Evolutionary conservation across 2,113 vertebrate species (phyloP).

Genomic region (Mungos mungo): DNA sequence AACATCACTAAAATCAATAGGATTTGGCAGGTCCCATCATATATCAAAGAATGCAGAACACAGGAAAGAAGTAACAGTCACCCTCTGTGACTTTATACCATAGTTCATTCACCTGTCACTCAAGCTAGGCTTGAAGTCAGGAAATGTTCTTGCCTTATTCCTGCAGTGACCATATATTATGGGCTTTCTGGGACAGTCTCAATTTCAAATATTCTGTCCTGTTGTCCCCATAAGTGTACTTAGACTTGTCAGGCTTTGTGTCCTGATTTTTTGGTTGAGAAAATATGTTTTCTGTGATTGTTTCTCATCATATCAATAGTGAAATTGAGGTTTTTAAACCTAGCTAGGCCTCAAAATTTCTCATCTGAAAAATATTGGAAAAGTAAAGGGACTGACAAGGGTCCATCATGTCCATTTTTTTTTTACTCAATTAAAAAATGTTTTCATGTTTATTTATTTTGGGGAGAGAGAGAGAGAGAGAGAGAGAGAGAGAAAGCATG

Average conservation of each 20-base stretch:
- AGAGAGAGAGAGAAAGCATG: too few relatives aligned
- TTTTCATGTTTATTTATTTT: too few relatives aligned
- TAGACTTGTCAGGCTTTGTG: not conserved
- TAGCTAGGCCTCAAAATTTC: not conserved
- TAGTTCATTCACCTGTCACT: conserved; percentile 67
- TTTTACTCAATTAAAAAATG: too few relatives aligned
- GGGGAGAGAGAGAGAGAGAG: too few relatives aligned
- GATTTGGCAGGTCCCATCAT: conserved; percentile 63
- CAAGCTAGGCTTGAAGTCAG: not conserved
- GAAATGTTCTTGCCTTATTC: conserved; percentile 44
- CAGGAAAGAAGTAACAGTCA: not conserved
- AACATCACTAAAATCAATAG: conserved; percentile 64
- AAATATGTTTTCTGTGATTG: conserved; percentile 14
- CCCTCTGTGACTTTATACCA: conserved; percentile 14
- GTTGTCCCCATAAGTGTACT: not conserved
- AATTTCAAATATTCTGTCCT: conserved; percentile 50
- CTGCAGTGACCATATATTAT: conserved; percentile 46
- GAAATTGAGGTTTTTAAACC: not conserved
- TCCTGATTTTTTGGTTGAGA: not conserved
- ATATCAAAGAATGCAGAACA: conserved; percentile 65
- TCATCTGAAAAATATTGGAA: not conserved
- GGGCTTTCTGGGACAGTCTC: conserved; percentile 36
- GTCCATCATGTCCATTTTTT: not conserved
- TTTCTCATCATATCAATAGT: not conserved
- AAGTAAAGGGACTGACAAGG: not conserved